Evolutionary conservation across 1,140 invertebrate species (phyloP).

Genomic region (Eurosta solidaginis): DNA sequence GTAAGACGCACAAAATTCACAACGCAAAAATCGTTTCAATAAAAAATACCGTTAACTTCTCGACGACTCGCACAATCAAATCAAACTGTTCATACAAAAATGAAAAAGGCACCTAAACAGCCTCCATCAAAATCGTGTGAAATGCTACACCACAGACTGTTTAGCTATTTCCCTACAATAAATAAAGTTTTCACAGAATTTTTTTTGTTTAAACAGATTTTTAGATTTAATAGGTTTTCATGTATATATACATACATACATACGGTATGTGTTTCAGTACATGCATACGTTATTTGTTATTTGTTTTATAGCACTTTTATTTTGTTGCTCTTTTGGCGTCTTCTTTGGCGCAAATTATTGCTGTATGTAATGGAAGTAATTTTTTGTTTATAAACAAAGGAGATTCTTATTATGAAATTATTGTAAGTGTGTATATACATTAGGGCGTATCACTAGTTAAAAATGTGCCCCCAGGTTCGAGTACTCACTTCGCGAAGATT

Average conservation of each 20-base stretch:
- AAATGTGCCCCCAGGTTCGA: no score
- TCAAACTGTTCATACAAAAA: background rate
- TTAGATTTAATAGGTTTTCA: background rate
- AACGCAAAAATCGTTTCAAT: background rate
- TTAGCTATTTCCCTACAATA: background rate
- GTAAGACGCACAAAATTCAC: background rate
- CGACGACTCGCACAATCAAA: background rate
- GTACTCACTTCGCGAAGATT: no score
- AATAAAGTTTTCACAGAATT: background rate
- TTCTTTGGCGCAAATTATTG: background rate
- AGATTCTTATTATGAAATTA: background rate
- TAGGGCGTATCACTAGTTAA: no score
- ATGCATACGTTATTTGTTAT: background rate
- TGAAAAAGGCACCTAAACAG: background rate
- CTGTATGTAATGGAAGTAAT: background rate
- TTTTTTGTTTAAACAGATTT: background rate
- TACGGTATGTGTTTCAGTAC: no score
- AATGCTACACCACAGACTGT: background rate
- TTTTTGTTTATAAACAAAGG: background rate
- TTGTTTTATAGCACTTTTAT: background rate
- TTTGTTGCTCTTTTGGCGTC: conserved; percentile 1
- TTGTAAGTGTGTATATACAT: no score
- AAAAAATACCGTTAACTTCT: background rate
- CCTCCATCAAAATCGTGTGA: background rate
- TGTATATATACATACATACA: no score